Evolutionary conservation across 1,140 invertebrate genomes (phyloP).

Genomic region (Globodera ellingtonae): DNA sequence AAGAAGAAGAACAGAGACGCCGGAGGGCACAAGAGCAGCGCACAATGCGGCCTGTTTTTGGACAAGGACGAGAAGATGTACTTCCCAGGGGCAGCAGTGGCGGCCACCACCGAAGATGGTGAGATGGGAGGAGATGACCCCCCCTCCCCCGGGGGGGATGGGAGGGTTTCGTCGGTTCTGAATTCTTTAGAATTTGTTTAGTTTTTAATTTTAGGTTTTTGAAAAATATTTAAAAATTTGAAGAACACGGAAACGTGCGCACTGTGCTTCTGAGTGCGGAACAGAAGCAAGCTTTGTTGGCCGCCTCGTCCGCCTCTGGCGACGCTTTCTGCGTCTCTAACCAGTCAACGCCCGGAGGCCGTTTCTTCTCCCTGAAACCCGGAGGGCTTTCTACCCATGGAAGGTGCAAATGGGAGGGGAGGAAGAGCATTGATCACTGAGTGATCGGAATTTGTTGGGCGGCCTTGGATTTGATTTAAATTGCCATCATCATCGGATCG

Average conservation of each 20-base stretch:
- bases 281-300: conserved; percentile 42
- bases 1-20: conserved; percentile 16
- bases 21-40: conserved; percentile 24
- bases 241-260: conserved; percentile 36
- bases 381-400: background rate
- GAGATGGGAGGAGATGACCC: conserved; percentile 1
- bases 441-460: background rate
- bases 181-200: background rate
- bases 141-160: background rate
- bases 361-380: conserved; percentile 7
- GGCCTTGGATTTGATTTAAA: background rate
- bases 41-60: conserved; percentile 29
- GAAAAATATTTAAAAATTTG: conserved; percentile 1
- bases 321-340: background rate
- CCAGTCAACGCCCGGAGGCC: conserved; percentile 7
- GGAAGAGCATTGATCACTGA: background rate
- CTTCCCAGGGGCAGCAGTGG: conserved; percentile 29
- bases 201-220: too few relatives aligned
- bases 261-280: conserved; percentile 48
- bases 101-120: conserved; percentile 33
- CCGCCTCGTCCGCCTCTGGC: conserved; percentile 10
- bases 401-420: background rate
- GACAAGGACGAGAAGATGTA: conserved; percentile 37
- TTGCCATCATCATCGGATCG: background rate
- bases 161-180: background rate